Evolutionary conservation across 1,140 invertebrate genomes (phyloP).

Genomic region (Lamellibrachia luymesi): DNA sequence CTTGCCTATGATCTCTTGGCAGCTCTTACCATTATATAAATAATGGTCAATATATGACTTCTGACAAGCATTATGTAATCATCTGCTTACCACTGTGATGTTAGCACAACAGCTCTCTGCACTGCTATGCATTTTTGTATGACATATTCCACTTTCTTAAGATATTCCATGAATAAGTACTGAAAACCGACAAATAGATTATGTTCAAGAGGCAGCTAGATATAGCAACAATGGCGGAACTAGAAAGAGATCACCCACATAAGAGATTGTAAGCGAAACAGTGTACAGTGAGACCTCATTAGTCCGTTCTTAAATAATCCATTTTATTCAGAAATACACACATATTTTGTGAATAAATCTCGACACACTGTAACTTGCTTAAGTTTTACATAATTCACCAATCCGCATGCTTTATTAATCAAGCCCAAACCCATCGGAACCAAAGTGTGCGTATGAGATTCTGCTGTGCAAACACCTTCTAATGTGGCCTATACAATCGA

Average conservation of each 20-base stretch:
- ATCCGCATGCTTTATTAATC: no score
- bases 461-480: no score
- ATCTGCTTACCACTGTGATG: not conserved
- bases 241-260: not conserved
- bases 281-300: not conserved
- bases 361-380: no score
- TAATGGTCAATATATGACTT: not conserved
- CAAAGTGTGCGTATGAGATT: no score
- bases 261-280: not conserved
- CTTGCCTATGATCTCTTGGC: not conserved
- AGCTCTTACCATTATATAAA: not conserved
- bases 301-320: no score
- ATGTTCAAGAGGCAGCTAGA: not conserved
- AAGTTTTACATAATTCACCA: no score
- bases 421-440: no score
- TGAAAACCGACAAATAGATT: no score
- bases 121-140: not conserved
- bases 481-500: not conserved
- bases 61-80: not conserved
- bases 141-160: no score
- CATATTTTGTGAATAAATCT: no score
- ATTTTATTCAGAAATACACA: no score
- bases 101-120: not conserved
- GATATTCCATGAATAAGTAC: no score
- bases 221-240: not conserved